Percentiles rank a stretch among this genome's conserved stretches.
Evolutionary conservation across 1,140 invertebrate species (phyloP).

Genomic region (Drosophila watanabei): DNA sequence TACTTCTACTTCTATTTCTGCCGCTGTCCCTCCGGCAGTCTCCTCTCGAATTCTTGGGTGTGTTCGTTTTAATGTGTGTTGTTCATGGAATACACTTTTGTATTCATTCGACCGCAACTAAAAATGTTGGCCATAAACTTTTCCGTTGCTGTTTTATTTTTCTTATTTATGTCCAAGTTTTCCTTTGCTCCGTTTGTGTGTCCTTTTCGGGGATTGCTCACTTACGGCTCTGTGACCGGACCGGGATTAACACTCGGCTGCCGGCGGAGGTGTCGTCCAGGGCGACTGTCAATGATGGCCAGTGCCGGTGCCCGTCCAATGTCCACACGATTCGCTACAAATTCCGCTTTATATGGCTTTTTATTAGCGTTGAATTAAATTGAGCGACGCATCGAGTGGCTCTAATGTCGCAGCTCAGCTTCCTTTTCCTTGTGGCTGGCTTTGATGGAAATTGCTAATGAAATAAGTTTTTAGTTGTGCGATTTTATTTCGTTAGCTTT

Average conservation of each 20-base stretch:
- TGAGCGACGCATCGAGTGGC: slow-evolving; percentile 65
- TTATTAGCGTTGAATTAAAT: slow-evolving; percentile 82
- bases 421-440: slow-evolving; percentile 37
- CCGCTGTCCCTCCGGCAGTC: slow-evolving; percentile 15
- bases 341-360: slow-evolving; percentile 70
- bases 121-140: slow-evolving; percentile 81
- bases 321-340: slow-evolving; percentile 52
- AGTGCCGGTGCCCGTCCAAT: slow-evolving; percentile 39
- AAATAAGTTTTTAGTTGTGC: slow-evolving; percentile 78
- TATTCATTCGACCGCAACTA: slow-evolving; percentile 82
- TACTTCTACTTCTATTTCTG: slow-evolving; percentile 9
- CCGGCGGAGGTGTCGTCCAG: slow-evolving; percentile 53
- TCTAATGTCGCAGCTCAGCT: slow-evolving; percentile 6
- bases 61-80: slow-evolving; percentile 63
- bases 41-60: slow-evolving; percentile 13
- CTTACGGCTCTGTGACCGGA: slow-evolving; percentile 25
- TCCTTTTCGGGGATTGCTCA: slow-evolving; percentile 31
- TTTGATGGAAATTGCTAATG: slow-evolving; percentile 81
- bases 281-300: slow-evolving; percentile 60
- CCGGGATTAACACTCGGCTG: slow-evolving; percentile 67
- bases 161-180: slow-evolving; percentile 72
- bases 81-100: slow-evolving; percentile 78
- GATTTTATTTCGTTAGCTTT: slow-evolving; percentile 65
- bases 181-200: slow-evolving; percentile 43
- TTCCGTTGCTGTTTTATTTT: slow-evolving; percentile 60